phyloP scores from a whole-genome alignment of 2,797 vertebrate genomes.

The Hozukius guyotensis region DNA sequence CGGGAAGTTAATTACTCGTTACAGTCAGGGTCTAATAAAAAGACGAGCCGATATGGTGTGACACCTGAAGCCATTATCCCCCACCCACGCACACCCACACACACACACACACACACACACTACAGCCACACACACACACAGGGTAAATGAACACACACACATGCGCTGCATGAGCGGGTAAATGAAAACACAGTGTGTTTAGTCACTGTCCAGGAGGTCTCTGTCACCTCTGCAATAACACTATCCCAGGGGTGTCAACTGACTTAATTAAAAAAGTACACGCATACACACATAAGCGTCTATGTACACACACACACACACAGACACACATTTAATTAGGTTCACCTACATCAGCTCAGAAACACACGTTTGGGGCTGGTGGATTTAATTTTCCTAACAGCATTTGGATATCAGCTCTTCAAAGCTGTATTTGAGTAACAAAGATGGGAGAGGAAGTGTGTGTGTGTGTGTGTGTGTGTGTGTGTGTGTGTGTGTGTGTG shows the following conservation, averaged over 20 bases:
- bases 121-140: conserved; percentile 6
- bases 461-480: neutral
- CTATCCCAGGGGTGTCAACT: conserved; percentile 47
- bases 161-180: conserved; percentile 38
- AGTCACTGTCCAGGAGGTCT: conserved; percentile 70
- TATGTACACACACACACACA: neutral
- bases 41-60: conserved; percentile 62
- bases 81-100: conserved; percentile 8
- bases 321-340: conserved; percentile 59
- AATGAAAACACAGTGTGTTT: conserved; percentile 64
- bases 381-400: conserved; percentile 35
- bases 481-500: neutral
- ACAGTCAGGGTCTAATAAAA: conserved; percentile 76
- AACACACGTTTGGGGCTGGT: conserved; percentile 6
- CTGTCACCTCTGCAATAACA: conserved; percentile 65
- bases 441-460: neutral
- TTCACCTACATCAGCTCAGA: conserved; percentile 40
- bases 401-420: conserved; percentile 26
- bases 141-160: conserved; percentile 14
- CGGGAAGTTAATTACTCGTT: conserved; percentile 77
- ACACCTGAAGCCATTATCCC: conserved; percentile 71
- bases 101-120: conserved; percentile 6
- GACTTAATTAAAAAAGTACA: conserved; percentile 69
- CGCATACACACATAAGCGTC: neutral
- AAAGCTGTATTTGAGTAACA: conserved; percentile 18